Base-by-base conservation (phyloP, 2,888 invertebrate species). In the Ochropleura leucogaster region DNA sequence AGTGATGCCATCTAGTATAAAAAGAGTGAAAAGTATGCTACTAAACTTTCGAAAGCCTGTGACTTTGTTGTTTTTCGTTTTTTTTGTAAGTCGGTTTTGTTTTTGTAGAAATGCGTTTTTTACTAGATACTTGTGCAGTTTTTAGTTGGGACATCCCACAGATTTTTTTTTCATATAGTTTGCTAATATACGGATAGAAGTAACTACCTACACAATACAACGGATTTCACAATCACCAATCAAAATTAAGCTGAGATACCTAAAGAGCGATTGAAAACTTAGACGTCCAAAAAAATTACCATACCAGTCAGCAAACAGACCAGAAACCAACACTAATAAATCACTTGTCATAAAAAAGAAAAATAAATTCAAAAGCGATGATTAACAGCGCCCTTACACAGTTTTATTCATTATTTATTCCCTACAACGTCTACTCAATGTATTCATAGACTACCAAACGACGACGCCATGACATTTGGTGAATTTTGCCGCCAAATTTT, bases 391-490 rank as follows among this genome's bases (percentile, higher is more conserved):
- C 89, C 88, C 87, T 64, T 47, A 20, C 76, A 64, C 92, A 91
- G 91, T 93, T 94, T 93, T 94, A 94, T 95, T 93, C 94, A 94
- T 95, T 94, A 90, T 92, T 91, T 93, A 95, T 95, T 93, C 94
- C 92, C 89, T 90, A 89, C 92, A 89, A 86, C 91, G 92, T 89
- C 76, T 88, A 88, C 90, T 89, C 92, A 95, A 95, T 95, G 94
- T 95, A 95, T 95, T 95, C 95, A 95, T 94, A 88, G 91, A 90
- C 89, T 78, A 77, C 74, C 72, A n/a, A 47, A 55, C 59, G 62
- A 12, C 20, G 64, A 59, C 67, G 82, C 77, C 80, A 75, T 79
- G 75, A 72, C 59, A 9, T 72, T 75, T 55, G 44, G 60, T 65
- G 18, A 47, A 62, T 63, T 78, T 62, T 62, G 75, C 81, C 77